A percentile compares a stretch with the other conserved stretches of the same genome.
Conservation (phyloP, 2,113 vertebrate species). For the Colius striatus region DNA sequence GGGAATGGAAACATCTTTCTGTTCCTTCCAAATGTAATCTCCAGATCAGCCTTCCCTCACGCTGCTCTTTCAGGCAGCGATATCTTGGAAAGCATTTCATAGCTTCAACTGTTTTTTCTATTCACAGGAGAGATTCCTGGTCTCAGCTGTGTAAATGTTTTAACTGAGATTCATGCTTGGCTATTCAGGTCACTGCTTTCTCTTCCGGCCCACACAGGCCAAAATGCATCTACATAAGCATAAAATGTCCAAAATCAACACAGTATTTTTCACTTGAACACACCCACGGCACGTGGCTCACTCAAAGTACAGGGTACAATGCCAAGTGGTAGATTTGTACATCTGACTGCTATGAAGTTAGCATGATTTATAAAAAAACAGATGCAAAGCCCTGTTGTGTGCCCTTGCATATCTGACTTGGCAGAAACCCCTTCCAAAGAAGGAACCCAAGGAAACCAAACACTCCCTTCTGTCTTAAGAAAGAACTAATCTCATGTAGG, state of each 20-base stretch:
- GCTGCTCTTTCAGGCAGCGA: background rate
- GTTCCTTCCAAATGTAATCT: constrained; percentile 17
- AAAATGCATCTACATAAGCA: constrained; percentile 59
- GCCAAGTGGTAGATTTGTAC: constrained; percentile 44
- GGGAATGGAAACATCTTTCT: constrained; percentile 18
- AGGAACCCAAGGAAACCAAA: background rate
- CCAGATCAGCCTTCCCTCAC: background rate
- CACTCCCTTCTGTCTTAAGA: background rate
- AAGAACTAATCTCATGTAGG: background rate
- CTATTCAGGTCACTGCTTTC: constrained; percentile 62
- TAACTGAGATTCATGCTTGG: constrained; percentile 66
- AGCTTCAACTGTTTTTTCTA: constrained; percentile 42
- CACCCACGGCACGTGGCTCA: constrained; percentile 57
- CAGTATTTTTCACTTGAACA: constrained; percentile 46
- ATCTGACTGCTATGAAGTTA: constrained; percentile 52
- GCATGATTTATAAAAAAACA: background rate
- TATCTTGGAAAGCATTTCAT: constrained; percentile 25
- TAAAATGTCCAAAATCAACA: constrained; percentile 63
- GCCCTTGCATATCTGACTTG: background rate
- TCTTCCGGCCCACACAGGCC: constrained; percentile 64
- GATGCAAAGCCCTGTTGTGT: background rate
- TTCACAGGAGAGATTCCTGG: constrained; percentile 56
- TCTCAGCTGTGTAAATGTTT: constrained; percentile 76
- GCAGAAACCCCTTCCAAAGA: constrained; percentile 8
- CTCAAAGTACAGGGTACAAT: constrained; percentile 1